Evolutionary conservation across 2,888 invertebrate genomes (phyloP).

Genomic region (Autographa gamma): DNA sequence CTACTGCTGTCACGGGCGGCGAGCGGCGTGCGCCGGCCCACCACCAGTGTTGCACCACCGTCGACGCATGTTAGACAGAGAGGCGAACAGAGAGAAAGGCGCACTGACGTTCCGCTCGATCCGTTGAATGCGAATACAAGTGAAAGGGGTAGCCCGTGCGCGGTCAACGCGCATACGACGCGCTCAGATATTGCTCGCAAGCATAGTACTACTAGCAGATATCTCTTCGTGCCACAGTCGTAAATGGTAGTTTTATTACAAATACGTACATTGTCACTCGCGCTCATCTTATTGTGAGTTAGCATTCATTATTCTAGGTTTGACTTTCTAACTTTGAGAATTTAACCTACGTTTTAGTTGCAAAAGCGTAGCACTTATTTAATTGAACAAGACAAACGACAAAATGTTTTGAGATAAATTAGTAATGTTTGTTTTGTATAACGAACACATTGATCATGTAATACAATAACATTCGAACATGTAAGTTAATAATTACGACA

Average conservation of each 20-base stretch:
- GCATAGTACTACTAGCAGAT: constrained; percentile 65
- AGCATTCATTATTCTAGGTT: constrained; percentile 14
- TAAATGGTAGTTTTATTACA: constrained; percentile 60
- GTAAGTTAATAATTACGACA: constrained; percentile 57
- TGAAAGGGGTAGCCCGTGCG: constrained; percentile 86
- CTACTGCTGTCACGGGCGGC: constrained; percentile 81
- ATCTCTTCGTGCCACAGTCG: constrained; percentile 64
- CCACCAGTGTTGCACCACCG: constrained; percentile 76
- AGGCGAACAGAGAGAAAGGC: constrained; percentile 87
- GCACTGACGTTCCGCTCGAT: constrained; percentile 82
- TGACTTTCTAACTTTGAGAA: constrained; percentile 35
- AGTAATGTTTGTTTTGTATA: constrained; percentile 52
- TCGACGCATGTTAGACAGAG: constrained; percentile 83
- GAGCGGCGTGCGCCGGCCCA: constrained; percentile 77
- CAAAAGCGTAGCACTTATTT: background rate
- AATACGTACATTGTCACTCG: constrained; percentile 52
- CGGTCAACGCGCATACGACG: constrained; percentile 78
- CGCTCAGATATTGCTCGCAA: constrained; percentile 71
- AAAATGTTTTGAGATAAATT: constrained; percentile 12
- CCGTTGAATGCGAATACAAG: constrained; percentile 84
- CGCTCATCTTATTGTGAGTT: constrained; percentile 27
- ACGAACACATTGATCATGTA: constrained; percentile 56
- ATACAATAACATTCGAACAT: constrained; percentile 53
- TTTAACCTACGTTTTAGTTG: constrained; percentile 15
- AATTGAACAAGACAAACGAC: background rate